These are phyloP conservation scores for Hymenopus coronatus DNA, from an alignment of 2,888 invertebrate species.

Conservation along the genomic window DNA sequence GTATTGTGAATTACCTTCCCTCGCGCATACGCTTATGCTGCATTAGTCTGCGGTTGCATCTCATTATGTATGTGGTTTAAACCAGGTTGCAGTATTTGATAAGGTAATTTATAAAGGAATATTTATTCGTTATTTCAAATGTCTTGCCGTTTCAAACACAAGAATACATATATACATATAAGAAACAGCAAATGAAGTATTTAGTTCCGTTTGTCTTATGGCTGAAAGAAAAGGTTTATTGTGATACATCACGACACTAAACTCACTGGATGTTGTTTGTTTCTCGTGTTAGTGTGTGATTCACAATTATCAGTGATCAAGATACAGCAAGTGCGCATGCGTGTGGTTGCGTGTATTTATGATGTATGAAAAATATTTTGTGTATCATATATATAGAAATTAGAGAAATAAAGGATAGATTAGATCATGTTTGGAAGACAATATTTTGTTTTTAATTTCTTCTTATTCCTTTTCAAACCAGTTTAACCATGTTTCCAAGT, in stretches of 20 bases:
- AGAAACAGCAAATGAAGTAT: background rate
- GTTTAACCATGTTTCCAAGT: no score
- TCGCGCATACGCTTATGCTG: no score
- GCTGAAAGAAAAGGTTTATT: background rate
- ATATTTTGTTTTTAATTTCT: background rate
- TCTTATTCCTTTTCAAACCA: no score
- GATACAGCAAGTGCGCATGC: background rate
- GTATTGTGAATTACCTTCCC: no score
- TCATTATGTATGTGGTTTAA: no score
- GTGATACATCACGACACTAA: background rate
- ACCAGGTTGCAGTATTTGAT: no score
- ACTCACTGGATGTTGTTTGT: background rate
- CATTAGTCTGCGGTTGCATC: no score
- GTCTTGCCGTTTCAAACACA: background rate
- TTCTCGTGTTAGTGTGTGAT: conserved; percentile 6
- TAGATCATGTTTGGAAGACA: background rate
- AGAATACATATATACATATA: background rate
- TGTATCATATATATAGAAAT: conserved; percentile 14
- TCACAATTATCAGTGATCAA: background rate
- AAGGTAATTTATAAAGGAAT: no score
- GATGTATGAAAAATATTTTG: conserved; percentile 11
- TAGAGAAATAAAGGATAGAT: conserved; percentile 1
- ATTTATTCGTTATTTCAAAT: background rate
- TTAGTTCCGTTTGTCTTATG: conserved; percentile 6
- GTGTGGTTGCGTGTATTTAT: background rate